Evolutionary conservation across 2,888 invertebrate species (phyloP).

Genomic region (Clanis bilineata): DNA sequence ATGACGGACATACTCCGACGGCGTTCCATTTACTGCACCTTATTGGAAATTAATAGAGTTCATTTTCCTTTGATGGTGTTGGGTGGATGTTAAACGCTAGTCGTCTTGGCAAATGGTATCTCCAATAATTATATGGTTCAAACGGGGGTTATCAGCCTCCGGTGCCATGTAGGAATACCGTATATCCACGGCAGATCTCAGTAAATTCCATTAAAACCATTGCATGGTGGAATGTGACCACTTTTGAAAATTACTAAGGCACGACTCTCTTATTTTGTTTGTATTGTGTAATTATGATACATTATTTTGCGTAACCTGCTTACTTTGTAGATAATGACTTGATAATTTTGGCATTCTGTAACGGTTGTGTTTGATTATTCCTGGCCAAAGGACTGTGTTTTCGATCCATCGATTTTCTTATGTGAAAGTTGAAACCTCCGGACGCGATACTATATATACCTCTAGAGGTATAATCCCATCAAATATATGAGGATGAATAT

Average conservation of each 20-base stretch:
- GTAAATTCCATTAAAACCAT: constrained; percentile 41
- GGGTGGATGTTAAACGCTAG: constrained; percentile 46
- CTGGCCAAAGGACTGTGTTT: too few relatives aligned
- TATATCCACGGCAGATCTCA: constrained; percentile 42
- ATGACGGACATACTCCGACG: constrained; percentile 42
- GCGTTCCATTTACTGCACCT: constrained; percentile 33
- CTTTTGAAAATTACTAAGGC: constrained; percentile 7
- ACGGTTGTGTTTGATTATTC: too few relatives aligned
- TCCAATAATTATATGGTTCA: constrained; percentile 77
- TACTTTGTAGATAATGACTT: neutral
- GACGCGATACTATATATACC: too few relatives aligned
- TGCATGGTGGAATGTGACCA: neutral
- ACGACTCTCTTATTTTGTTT: constrained; percentile 11
- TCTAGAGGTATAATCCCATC: too few relatives aligned
- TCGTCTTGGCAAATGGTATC: constrained; percentile 71
- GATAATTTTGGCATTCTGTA: neutral
- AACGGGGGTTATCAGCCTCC: constrained; percentile 77
- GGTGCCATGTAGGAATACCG: constrained; percentile 42
- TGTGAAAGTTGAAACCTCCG: too few relatives aligned
- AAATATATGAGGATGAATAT: too few relatives aligned
- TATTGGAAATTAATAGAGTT: constrained; percentile 41
- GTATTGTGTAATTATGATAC: neutral
- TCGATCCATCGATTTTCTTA: too few relatives aligned
- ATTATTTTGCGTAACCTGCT: neutral
- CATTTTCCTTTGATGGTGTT: constrained; percentile 33